A percentile compares a stretch with the other conserved stretches of the same genome.
phyloP scores from a whole-genome alignment of 2,797 vertebrate species.

The Paedocypris micromegethes region DNA sequence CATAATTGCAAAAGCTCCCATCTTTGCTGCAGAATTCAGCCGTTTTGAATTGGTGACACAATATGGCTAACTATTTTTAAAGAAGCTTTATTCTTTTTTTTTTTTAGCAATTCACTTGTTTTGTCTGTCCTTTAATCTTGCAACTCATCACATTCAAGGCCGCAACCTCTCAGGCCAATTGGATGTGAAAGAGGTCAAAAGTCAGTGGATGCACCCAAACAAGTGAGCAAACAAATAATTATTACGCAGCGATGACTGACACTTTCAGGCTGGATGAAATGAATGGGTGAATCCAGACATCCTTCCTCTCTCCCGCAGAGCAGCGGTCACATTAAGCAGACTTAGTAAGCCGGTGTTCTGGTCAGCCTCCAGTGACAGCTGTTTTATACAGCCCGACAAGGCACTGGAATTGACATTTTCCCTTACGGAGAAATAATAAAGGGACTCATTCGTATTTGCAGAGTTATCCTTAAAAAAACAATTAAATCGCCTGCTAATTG shows the following conservation, averaged over 20 bases:
- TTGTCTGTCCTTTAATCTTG: not conserved
- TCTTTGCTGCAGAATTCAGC: conserved; percentile 14
- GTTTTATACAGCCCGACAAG: conserved; percentile 13
- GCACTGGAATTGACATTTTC: not conserved
- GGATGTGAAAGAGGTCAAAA: conserved; percentile 40
- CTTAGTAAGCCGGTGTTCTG: conserved; percentile 39
- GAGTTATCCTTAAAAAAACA: not conserved
- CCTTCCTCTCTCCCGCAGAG: conserved; percentile 17
- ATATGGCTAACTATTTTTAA: too few species aligned
- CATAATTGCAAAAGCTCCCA: conserved; percentile 21
- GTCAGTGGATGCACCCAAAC: conserved; percentile 37
- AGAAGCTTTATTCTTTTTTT: not conserved
- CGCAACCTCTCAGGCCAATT: conserved; percentile 15
- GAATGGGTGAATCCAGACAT: conserved; percentile 1
- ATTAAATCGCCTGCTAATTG: not conserved
- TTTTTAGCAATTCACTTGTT: not conserved
- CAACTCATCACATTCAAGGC: not conserved
- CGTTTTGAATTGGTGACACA: not conserved
- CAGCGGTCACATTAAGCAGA: conserved; percentile 27
- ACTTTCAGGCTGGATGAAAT: conserved; percentile 16
- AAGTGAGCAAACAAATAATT: conserved; percentile 52
- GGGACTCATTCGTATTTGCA: not conserved
- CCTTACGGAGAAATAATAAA: conserved; percentile 1
- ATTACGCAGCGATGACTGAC: conserved; percentile 46
- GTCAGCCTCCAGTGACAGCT: conserved; percentile 38